Evolutionary conservation across 2,113 vertebrate species (phyloP).

Genomic region (Ariopsis seemanni): DNA sequence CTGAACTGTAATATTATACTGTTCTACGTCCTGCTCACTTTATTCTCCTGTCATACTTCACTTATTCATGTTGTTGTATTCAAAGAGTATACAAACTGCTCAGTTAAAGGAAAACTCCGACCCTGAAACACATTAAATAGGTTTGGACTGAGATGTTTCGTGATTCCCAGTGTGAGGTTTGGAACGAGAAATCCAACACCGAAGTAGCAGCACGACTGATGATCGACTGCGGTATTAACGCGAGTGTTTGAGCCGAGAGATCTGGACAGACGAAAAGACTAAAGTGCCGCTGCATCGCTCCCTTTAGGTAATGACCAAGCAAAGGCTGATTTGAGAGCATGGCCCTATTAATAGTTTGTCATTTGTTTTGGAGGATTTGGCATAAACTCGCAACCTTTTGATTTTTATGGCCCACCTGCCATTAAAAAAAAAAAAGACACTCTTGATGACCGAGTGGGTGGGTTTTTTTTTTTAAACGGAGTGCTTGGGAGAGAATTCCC

Average conservation of each 20-base stretch:
- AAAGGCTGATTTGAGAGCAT: background rate
- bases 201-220: no score
- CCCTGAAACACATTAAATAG: background rate
- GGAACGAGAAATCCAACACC: background rate
- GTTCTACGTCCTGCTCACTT: background rate
- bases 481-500: background rate
- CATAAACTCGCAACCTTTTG: background rate
- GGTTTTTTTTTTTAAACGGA: background rate
- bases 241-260: background rate
- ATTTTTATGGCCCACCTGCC: no score
- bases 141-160: background rate
- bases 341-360: background rate
- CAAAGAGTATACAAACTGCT: background rate
- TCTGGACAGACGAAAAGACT: background rate
- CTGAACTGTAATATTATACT: background rate
- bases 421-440: no score
- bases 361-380: background rate
- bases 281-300: background rate
- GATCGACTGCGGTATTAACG: background rate
- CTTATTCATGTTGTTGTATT: background rate
- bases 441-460: no score
- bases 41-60: background rate
- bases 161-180: background rate
- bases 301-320: background rate
- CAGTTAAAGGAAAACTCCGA: background rate